These are phyloP conservation scores for Mythimna lalbum DNA, from an alignment of 2,888 invertebrate genomes.

Conservation along the genomic window DNA sequence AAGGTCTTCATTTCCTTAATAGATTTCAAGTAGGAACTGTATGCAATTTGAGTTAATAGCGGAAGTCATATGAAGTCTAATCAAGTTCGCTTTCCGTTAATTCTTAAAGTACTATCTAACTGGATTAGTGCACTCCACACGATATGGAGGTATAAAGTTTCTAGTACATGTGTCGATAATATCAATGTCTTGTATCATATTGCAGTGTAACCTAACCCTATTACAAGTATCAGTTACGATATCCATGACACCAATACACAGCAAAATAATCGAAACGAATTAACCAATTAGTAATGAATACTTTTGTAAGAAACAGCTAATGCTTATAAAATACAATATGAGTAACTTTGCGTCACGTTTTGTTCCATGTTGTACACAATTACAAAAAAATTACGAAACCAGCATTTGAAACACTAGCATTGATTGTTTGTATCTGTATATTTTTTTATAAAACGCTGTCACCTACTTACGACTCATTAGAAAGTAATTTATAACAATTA, in stretches of 20 bases:
- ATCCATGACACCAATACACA: constrained; percentile 54
- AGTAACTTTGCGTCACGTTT: constrained; percentile 19
- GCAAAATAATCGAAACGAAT: constrained; percentile 37
- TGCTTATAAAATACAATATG: constrained; percentile 12
- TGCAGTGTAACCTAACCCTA: constrained; percentile 40
- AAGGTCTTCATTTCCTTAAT: constrained; percentile 60
- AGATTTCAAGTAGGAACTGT: constrained; percentile 45
- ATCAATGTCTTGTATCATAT: constrained; percentile 46
- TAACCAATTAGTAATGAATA: constrained; percentile 33
- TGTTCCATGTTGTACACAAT: constrained; percentile 5
- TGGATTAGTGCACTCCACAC: constrained; percentile 16
- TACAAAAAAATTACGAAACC: not conserved
- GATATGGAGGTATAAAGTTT: constrained; percentile 40
- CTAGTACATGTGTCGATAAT: constrained; percentile 44
- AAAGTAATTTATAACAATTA: not conserved
- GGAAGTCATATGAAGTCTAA: constrained; percentile 46
- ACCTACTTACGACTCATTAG: not conserved
- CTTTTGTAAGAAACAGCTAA: constrained; percentile 22
- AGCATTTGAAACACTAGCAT: constrained; percentile 13
- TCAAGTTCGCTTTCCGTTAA: constrained; percentile 44
- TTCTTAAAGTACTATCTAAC: constrained; percentile 22
- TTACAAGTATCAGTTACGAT: constrained; percentile 45
- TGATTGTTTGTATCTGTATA: not conserved
- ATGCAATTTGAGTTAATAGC: constrained; percentile 60
- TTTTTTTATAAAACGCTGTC: not conserved